Percentiles rank a stretch among this genome's conserved stretches.
Evolutionary conservation across 2,888 invertebrate species (phyloP).

Genomic region (Hemistola chrysoprasaria): DNA sequence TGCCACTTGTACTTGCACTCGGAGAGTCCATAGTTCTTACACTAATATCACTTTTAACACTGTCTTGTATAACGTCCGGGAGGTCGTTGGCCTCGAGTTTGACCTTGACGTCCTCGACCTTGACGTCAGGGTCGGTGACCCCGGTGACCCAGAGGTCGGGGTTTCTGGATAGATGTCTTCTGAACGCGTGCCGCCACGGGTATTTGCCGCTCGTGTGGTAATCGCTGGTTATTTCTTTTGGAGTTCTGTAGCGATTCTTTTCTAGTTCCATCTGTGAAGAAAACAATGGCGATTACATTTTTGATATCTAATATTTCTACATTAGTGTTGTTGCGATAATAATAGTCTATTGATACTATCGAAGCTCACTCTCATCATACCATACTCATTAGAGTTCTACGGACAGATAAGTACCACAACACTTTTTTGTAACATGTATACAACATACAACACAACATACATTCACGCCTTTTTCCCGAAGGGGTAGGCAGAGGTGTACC

Average conservation of each 20-base stretch:
- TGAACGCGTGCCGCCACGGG: slow-evolving; percentile 69
- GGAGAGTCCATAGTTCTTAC: slow-evolving; percentile 26
- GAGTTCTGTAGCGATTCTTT: slow-evolving; percentile 62
- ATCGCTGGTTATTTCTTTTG: slow-evolving; percentile 63
- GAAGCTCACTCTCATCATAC: too few relatives aligned
- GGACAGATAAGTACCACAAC: too few relatives aligned
- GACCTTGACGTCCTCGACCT: slow-evolving; percentile 16
- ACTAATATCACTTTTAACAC: slow-evolving; percentile 31
- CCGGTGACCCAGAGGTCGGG: slow-evolving; percentile 54
- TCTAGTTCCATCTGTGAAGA: slow-evolving; percentile 60
- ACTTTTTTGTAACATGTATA: too few relatives aligned
- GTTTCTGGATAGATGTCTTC: slow-evolving; percentile 55
- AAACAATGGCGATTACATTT: not conserved
- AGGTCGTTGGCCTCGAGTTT: slow-evolving; percentile 32
- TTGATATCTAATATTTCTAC: too few relatives aligned
- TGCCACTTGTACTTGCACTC: slow-evolving; percentile 58
- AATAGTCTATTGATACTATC: too few relatives aligned
- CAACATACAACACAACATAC: too few relatives aligned
- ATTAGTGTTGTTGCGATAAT: too few relatives aligned
- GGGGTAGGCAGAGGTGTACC: too few relatives aligned
- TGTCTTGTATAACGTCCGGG: slow-evolving; percentile 29
- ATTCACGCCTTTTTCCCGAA: too few relatives aligned
- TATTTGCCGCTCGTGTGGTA: slow-evolving; percentile 69
- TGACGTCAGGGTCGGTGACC: slow-evolving; percentile 20
- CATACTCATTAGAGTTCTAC: too few relatives aligned